Base-by-base conservation (phyloP, 2,888 invertebrate genomes). In the Halictus quadricinctus region DNA sequence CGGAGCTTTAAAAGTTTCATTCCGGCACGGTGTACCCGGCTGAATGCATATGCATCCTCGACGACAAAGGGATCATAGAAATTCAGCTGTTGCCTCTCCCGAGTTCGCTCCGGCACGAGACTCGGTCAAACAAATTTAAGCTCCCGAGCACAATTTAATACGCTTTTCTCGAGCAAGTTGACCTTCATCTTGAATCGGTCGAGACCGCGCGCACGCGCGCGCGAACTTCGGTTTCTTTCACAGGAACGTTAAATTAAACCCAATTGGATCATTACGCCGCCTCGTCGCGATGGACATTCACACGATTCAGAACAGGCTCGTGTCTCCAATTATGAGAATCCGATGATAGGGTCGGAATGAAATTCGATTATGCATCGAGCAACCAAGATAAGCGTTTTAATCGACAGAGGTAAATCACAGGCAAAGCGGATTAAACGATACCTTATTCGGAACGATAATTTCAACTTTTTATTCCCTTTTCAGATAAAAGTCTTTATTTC, bases 211-310 rank as follows among this genome's bases (percentile, higher is more conserved):
- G 77, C 72, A 66, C 15, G 77, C 72, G 70, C 36, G 1, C 13
- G 15, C 74, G 46, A 41, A 79, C 77, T 82, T 78, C 81, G 54
- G 83, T 77, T 80, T 79, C 73, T 84, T 87, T 81, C 79, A 85
- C 88, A 76, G 83, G 84, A 84, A 80, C 85, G 48, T 70, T 77
- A 78, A 87, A 88, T 91, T 88, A 88, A 86, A 79, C 78, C 81
- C 88, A 91, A 90, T 90, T 88, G 89, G 80, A 86, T 87, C 84
- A 85, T 88, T 88, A 83, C 80, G 88, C 85, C 73, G 80, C 64
- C 80, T 85, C 73, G 82, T 18, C 18, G 21, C 82, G 85, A 84
- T 80, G 79, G 74, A 43, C 70, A 73, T 84, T 90, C 90, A 86
- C 85, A 46, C 79, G 73, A 84, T 84, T 88, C 86, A 66, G 36